Conservation (phyloP, 1,140 invertebrate species). For the Papilio aristodemus region DNA sequence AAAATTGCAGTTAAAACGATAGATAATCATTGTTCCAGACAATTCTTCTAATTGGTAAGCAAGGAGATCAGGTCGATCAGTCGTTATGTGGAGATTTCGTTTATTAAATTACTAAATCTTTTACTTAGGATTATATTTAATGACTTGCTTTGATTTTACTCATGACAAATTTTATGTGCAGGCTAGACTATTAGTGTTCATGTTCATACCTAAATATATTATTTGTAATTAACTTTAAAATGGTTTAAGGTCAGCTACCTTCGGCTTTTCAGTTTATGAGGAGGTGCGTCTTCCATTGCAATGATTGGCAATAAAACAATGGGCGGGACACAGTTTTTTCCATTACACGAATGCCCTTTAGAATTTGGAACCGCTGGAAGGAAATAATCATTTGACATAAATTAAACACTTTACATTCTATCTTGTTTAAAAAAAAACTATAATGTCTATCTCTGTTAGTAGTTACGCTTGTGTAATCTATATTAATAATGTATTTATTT, state of each 20-base stretch:
- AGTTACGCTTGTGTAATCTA: too few species aligned
- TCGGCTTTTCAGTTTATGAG: slow-evolving; percentile 39
- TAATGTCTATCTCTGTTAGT: too few species aligned
- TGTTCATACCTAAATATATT: background rate
- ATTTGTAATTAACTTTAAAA: background rate
- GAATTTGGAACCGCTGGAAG: slow-evolving; percentile 32
- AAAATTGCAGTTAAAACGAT: too few species aligned
- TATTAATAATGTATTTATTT: too few species aligned
- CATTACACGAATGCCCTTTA: slow-evolving; percentile 31
- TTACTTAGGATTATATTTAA: too few species aligned
- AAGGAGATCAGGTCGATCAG: too few species aligned
- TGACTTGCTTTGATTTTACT: background rate
- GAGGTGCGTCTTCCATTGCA: slow-evolving; percentile 56
- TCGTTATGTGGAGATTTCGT: too few species aligned
- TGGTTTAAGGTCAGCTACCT: background rate
- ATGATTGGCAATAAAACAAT: slow-evolving; percentile 64
- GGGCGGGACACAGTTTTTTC: slow-evolving; percentile 46
- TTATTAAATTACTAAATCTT: too few species aligned
- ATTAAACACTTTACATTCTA: background rate
- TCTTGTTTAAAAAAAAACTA: too few species aligned
- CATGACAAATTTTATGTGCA: too few species aligned
- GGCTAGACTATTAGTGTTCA: background rate
- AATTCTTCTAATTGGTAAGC: too few species aligned
- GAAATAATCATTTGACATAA: slow-evolving; percentile 19
- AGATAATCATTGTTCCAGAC: too few species aligned